phyloP scores from a whole-genome alignment of 2,888 invertebrate species.

The Eristalinus aeneus region DNA sequence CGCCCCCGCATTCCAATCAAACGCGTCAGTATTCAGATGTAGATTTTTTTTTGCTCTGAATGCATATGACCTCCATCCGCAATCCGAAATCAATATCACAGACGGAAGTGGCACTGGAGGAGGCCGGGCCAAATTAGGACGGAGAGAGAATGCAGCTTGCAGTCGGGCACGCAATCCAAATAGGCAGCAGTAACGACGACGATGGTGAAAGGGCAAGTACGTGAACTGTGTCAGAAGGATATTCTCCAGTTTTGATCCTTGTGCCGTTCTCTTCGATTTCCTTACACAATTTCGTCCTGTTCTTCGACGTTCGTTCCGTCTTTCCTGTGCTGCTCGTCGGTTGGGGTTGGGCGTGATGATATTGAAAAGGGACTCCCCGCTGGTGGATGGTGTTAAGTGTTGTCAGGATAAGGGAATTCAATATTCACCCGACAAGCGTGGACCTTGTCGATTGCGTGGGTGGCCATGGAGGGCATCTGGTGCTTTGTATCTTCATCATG shows the following conservation, averaged over 20 bases:
- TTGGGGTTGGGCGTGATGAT: not conserved
- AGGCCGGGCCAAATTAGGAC: not conserved
- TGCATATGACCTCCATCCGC: constrained; percentile 40
- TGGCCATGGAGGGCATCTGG: not conserved
- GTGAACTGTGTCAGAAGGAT: constrained; percentile 50
- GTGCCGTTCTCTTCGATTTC: not conserved
- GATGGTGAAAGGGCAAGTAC: constrained; percentile 59
- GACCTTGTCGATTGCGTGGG: not conserved
- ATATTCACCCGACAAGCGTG: not conserved
- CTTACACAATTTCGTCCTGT: not conserved
- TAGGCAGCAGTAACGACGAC: not conserved
- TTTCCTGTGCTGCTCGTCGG: not conserved
- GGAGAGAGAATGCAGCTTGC: constrained; percentile 24
- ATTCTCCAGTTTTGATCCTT: not conserved
- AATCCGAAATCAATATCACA: constrained; percentile 42
- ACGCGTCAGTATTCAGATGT: not conserved
- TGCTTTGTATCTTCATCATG: not conserved
- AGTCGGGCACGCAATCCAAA: constrained; percentile 53
- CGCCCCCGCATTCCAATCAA: not conserved
- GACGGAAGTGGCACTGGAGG: not conserved
- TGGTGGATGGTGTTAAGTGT: not conserved
- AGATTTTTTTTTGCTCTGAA: constrained; percentile 15
- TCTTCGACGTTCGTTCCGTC: not conserved
- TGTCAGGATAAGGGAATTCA: not conserved
- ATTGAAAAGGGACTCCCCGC: not conserved